These are phyloP conservation scores for Craterocephalus amniculus DNA, from an alignment of 2,797 vertebrate genomes.

Conservation along the genomic window DNA sequence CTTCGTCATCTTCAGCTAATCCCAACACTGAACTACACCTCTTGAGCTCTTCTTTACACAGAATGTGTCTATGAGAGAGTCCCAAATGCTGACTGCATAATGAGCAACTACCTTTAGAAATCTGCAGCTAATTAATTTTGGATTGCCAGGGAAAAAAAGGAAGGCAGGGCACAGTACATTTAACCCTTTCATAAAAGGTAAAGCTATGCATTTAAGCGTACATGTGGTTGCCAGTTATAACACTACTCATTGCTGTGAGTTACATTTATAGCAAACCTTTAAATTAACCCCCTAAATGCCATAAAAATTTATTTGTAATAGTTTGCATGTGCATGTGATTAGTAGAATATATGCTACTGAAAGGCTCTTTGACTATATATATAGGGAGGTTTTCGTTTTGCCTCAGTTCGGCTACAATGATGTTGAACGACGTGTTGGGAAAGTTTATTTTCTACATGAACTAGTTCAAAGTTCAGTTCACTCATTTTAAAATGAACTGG, in stretches of 20 bases:
- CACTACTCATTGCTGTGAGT: neutral
- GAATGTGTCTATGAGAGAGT: constrained; percentile 14
- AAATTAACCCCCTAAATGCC: neutral
- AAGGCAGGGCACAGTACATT: constrained; percentile 9
- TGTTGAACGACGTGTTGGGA: too few species aligned
- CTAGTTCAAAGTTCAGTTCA: too few species aligned
- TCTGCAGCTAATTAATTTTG: constrained; percentile 29
- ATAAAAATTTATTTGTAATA: neutral
- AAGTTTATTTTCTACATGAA: too few species aligned
- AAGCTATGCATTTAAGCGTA: constrained; percentile 9
- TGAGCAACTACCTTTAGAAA: constrained; percentile 31
- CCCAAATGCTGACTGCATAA: constrained; percentile 36
- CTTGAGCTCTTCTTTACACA: constrained; percentile 22
- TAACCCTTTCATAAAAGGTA: constrained; percentile 10
- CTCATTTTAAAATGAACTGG: too few species aligned
- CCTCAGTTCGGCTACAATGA: too few species aligned
- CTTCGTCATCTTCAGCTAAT: constrained; percentile 27
- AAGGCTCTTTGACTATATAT: too few species aligned
- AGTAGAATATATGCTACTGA: neutral
- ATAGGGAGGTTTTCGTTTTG: too few species aligned
- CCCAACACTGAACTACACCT: constrained; percentile 11
- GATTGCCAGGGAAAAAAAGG: constrained; percentile 19
- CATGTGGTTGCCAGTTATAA: constrained; percentile 6
- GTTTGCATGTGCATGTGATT: neutral
- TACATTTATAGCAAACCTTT: constrained; percentile 7